Conservation (phyloP, 2,113 vertebrate genomes). For the Strix aluco region DNA sequence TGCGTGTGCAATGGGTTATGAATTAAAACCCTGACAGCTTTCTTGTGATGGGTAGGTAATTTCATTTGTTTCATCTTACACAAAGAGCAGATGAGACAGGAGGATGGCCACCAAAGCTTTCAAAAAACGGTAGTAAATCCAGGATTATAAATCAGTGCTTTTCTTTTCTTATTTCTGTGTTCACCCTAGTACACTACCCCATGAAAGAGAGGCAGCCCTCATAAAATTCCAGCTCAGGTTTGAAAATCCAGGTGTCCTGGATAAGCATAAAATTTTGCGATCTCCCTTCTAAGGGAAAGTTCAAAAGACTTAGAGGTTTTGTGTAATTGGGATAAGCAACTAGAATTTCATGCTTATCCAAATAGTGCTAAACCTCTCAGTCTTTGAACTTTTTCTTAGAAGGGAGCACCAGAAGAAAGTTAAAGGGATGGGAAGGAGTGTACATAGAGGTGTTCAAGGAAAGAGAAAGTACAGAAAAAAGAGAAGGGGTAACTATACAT, state of each 20-base stretch:
- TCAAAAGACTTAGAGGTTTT: conserved; percentile 41
- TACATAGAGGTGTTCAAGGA: not conserved
- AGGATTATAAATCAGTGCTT: not conserved
- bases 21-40: not conserved
- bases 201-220: not conserved
- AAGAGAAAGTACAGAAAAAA: not conserved
- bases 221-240: conserved; percentile 47
- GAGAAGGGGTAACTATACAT: not conserved
- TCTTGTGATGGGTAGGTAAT: not conserved
- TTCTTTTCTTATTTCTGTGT: not conserved
- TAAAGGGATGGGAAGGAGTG: not conserved
- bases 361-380: conserved; percentile 2
- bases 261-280: conserved; percentile 35
- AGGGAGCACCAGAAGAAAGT: not conserved
- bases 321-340: conserved; percentile 40
- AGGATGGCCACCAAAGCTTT: not conserved
- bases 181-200: not conserved
- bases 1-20: not conserved
- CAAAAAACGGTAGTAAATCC: not conserved
- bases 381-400: conserved; percentile 42
- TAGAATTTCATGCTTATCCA: conserved; percentile 46
- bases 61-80: conserved; percentile 1
- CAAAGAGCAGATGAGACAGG: not conserved
- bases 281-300: conserved; percentile 32
- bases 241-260: conserved; percentile 29